Evolutionary conservation across 2,113 vertebrate genomes (phyloP), one percentile per base, ranked within the genome.

Genomic region (Cercopithecus mona): DNA sequence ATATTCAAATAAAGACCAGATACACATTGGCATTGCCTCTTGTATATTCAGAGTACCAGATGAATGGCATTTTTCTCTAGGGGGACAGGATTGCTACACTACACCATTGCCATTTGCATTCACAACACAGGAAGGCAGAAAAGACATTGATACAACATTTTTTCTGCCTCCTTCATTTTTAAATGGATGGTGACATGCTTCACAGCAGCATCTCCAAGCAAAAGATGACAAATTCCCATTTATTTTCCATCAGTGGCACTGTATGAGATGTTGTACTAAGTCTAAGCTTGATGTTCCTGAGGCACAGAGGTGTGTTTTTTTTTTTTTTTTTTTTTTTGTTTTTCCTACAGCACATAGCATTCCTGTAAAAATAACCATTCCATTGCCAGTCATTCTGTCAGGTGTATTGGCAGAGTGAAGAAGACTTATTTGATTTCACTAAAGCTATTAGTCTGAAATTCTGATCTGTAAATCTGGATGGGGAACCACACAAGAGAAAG

Each of bases 211-310:
- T 90, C 76, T 89, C 88, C 76, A 92, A 90, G 97, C 87, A 96
- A 80, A 96, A 86, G 75, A 88, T 95, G 90, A 96, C 89, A 98
- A 96, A 95, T 96, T 87, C 84, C 35, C 70, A 66, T 95, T 95
- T 96, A 79, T 95, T 97, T 97, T 75, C 61, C 16, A 55, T 88
- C 84, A 52, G 45, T 57, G 50, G n/a, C 40, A 38, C 64, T 8
- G 11, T 72, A 80, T 2, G 6, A 81, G 64, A 50, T 18, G 66
- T 64, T 75, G 50, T 59, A 20, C 90, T 57, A 18, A 94, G 76
- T 92, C 88, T 84, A 48, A 90, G 25, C 52, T n/a, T 88, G 35
- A 38, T 38, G 88, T 32, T 95, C 45, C 43, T 5, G 25, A 72
- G 45, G 55, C 64, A 52, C 18, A 30, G 70, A n/a, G 66, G 61